Base-by-base conservation (phyloP, 2,797 vertebrate genomes). In the Prionace glauca region DNA sequence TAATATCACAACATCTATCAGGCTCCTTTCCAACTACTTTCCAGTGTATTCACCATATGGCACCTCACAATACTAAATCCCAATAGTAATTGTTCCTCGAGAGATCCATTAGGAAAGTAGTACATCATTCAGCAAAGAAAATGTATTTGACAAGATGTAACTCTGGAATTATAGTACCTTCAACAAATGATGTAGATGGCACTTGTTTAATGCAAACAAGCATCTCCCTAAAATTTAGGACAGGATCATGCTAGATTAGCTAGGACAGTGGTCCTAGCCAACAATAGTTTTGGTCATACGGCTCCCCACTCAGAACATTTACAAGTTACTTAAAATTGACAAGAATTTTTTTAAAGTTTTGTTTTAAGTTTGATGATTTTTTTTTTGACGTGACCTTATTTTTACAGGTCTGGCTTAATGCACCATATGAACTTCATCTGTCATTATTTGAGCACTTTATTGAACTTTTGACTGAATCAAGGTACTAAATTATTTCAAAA, bases 371-470 rank as follows among this genome's bases (percentile, higher is more conserved):
- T 32, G 3, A 29, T 7, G 14, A 32, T n/a, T 7, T 0, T 92
- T 65, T 36, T 7, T 92, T 92, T 36, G 36, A 36, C 90, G 24
- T 65, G 29, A 90, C 20, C 20, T 86, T 81, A 11, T 18, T 96
- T 3, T 97, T 96, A 96, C 97, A 99, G 99, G 99, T 99, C 77
- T 99, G 99, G 99, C 98, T 99, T 95, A 99, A 99, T 50, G 99
- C 99, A 32, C 99, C 99, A 0, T 99, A 99, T 90, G 99, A 99
- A 96, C 98, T 99, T 96, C 99, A 99, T 96, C 98, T 99, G 96
- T 99, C 99, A 9, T 97, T 99, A 92, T 99, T 99, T 96, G 99
- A 99, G 96, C 99, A 99, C 97, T 99, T 99, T 96, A 99, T 98
- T 20, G 99, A 99, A 96, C 98, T 99, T 96, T 98, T 99, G 95